These are phyloP conservation scores for Stictonetta naevosa DNA, from an alignment of 2,113 vertebrate species.

Conservation along the genomic window DNA sequence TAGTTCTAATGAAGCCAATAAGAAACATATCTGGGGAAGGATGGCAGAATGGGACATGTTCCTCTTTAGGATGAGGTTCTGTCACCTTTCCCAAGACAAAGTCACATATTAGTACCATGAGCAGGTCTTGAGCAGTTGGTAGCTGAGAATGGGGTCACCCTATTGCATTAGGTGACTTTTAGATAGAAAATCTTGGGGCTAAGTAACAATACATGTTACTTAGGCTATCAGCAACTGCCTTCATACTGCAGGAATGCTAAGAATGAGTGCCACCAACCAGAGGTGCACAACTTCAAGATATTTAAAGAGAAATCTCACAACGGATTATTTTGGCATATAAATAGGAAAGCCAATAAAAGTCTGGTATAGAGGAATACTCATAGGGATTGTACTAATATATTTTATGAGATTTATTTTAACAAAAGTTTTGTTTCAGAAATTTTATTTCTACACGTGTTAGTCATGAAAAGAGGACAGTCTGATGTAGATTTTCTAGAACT, in stretches of 20 bases:
- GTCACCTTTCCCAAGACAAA: background rate
- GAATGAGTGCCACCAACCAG: background rate
- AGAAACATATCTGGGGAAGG: background rate
- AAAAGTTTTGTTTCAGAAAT: conserved; percentile 12
- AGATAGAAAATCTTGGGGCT: background rate
- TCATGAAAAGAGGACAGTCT: background rate
- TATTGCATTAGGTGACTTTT: background rate
- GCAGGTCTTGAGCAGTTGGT: background rate
- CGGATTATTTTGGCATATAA: conserved; percentile 13
- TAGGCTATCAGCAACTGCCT: background rate
- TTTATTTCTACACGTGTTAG: conserved; percentile 19
- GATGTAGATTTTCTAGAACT: background rate
- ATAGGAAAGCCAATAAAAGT: conserved; percentile 17
- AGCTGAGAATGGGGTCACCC: background rate
- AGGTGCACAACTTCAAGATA: background rate
- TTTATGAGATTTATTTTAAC: conserved; percentile 44
- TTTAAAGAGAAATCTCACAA: conserved; percentile 33
- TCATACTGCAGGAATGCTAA: background rate
- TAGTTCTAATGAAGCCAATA: conserved; percentile 28
- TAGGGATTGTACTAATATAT: background rate
- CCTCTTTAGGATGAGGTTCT: background rate
- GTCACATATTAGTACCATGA: background rate
- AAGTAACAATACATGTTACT: fast-evolving
- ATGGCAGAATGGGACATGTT: background rate
- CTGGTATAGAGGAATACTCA: background rate